Evolutionary conservation across 2,888 invertebrate species (phyloP), one percentile per base, ranked within the genome.

Genomic region (Oligia latruncula): DNA sequence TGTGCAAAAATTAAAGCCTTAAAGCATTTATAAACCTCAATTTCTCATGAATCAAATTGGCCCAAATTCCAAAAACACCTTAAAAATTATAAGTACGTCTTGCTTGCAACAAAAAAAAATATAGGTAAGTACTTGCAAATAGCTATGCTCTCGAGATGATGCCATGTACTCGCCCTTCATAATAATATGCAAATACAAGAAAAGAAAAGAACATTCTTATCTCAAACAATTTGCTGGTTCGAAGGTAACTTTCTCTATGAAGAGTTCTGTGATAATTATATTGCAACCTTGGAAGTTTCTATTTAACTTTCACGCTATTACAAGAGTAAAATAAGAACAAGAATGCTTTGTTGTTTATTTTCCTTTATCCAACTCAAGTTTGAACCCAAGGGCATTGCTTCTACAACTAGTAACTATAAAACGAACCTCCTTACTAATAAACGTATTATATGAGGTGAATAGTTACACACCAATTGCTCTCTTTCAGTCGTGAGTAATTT

Each of bases 181-280:
- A 52, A 43, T 20, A n/a, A 40, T 49, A 55, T 62, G 65, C 35
- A 66, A 81, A 82, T 52, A 67, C 15, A 60, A 60, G 17, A 0
- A 35, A 29, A 65, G 15, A 62, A 65, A 20, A 62, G 20, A 60
- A 64, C 29, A 67, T 29, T 71, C 29, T 67, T n/a, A 35, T 49
- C 40, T 23, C 29, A 29, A 71, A 55, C 52, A 67, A 77, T 62
- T 62, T 55, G 20, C 67, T 23, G 20, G 55, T 29, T 40, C 20
- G 62, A 72, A 82, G 66, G 35, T n/a, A 46, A 68, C 17, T 49
- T 67, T 66, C n/a, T 46, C 35, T 35, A 49, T 49, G n/a, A 62
- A 77, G 46, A 68, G 71, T 64, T 68, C 67, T 49, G 70, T 67
- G 60, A 71, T 82, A 68, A 78, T 82, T 82, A 52, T 66, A 70